phyloP scores from a whole-genome alignment of 2,888 invertebrate genomes.

The Diloba caeruleocephala region DNA sequence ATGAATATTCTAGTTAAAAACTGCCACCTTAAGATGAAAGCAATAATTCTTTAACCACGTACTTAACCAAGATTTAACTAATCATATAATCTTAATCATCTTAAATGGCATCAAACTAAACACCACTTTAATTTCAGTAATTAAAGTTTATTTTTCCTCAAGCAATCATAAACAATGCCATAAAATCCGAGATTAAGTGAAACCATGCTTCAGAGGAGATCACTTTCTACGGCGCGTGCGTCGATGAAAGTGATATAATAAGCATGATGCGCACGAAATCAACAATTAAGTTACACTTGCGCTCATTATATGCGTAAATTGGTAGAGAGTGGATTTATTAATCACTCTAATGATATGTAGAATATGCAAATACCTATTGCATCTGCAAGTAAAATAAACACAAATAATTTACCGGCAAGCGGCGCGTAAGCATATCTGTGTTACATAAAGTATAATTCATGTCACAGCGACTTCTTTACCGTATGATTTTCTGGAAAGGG shows the following conservation, averaged over 20 bases:
- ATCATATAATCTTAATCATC: slow-evolving; percentile 10
- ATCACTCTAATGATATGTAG: slow-evolving; percentile 7
- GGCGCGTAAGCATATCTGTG: too few relatives aligned
- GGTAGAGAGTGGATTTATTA: slow-evolving; percentile 41
- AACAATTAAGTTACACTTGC: slow-evolving; percentile 47
- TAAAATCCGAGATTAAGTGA: slow-evolving; percentile 52
- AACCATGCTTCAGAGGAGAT: slow-evolving; percentile 51
- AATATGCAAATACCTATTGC: slow-evolving; percentile 6
- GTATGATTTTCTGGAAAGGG: too few relatives aligned
- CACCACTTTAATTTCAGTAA: neutral
- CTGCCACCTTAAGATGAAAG: too few relatives aligned
- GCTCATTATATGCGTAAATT: slow-evolving; percentile 37
- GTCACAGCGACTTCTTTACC: too few relatives aligned
- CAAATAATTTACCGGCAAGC: neutral
- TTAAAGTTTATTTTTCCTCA: slow-evolving; percentile 12
- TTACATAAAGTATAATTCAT: too few relatives aligned
- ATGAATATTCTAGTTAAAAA: too few relatives aligned
- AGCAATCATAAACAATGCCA: slow-evolving; percentile 23
- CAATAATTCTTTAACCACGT: neutral
- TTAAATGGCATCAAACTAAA: slow-evolving; percentile 9
- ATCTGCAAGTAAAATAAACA: neutral
- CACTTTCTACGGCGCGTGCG: slow-evolving; percentile 65
- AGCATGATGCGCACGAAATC: slow-evolving; percentile 61
- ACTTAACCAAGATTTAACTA: slow-evolving; percentile 4
- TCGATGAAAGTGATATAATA: slow-evolving; percentile 64